These are phyloP conservation scores for Phortica okadai DNA, from an alignment of 2,888 invertebrate species.

Conservation along the genomic window DNA sequence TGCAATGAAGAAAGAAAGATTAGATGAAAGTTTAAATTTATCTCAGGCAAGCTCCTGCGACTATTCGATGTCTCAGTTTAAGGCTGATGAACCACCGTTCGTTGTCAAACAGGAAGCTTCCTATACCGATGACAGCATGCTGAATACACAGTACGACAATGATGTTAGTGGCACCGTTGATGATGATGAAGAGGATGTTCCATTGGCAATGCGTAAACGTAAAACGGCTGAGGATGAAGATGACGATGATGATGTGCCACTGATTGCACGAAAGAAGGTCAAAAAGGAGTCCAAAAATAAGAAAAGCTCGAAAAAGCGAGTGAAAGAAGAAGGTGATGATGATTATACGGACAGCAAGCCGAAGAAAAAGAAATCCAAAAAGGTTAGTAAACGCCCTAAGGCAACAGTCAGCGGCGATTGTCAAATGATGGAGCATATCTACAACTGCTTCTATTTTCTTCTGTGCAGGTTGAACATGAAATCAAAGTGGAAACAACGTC, in stretches of 20 bases:
- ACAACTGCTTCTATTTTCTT: neutral
- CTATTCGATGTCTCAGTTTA: slow-evolving; percentile 83
- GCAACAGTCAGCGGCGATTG: too few species aligned
- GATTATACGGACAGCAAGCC: slow-evolving; percentile 77
- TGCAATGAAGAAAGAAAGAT: slow-evolving; percentile 68
- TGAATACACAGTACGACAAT: slow-evolving; percentile 52
- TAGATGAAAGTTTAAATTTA: slow-evolving; percentile 73
- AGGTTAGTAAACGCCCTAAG: slow-evolving; percentile 50
- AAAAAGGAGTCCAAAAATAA: slow-evolving; percentile 80
- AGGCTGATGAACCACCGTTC: slow-evolving; percentile 77
- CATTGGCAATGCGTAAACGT: slow-evolving; percentile 80
- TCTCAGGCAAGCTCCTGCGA: slow-evolving; percentile 84
- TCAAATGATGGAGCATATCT: neutral
- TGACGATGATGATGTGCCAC: slow-evolving; percentile 73
- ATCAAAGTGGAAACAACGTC: slow-evolving; percentile 64
- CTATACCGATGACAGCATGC: slow-evolving; percentile 71
- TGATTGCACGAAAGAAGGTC: slow-evolving; percentile 76
- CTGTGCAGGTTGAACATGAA: slow-evolving; percentile 50
- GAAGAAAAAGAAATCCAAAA: slow-evolving; percentile 78
- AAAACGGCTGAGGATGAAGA: slow-evolving; percentile 80
- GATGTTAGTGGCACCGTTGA: slow-evolving; percentile 69
- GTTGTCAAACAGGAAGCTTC: slow-evolving; percentile 71
- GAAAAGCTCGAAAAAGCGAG: slow-evolving; percentile 78
- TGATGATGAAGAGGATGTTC: slow-evolving; percentile 85
- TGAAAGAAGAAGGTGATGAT: slow-evolving; percentile 80